Evolutionary conservation across 2,888 invertebrate genomes (phyloP), one percentile per base, ranked within the genome.

Genomic region (Drosophila mimetica): DNA sequence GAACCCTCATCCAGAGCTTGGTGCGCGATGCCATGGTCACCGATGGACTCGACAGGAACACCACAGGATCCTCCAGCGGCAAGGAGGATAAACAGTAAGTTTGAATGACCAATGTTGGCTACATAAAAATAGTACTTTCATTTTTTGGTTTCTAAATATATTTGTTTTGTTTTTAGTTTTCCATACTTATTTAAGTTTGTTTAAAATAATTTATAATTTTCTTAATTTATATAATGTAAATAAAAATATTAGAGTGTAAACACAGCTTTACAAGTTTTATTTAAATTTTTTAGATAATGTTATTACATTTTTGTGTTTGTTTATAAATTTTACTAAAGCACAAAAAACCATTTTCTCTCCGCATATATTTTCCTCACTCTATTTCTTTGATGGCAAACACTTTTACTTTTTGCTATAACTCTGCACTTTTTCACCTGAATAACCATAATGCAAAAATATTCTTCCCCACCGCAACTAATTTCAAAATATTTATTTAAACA

Each of bases 1-100:
- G 97, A 93, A 95, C 95, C 90, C 93, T 98, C 92, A 93, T 98
- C 86, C 97, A 98, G 92, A 97, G 97, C 70, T 93, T 98, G 75
- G 96, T 97, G 72, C 94, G 97, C 91, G 98, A 98, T 91, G 97
- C 98, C 42, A 95, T 96, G 94, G 96, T 97, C 81, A 97, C 97
- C 39, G 96, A 97, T 92, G 96, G 95, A 89, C 94, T 97, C 90
- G 96, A 96, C 92, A 92, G 93, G 8, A 91, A 91, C 41, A 85
- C 91, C 4, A 91, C 91, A 0, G 58, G 84, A 71, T 89, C 95
- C 73, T 80, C 90, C 3, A 94, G 93, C 91, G 93, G 94, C 74
- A 94, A 94, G 59, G 95, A 94, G 88, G 95, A 95, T 87, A 94
- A 95, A 88, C 95, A 96, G 97, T 97, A 95, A 95, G 96, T 95